A percentile compares a stretch with the other conserved stretches of the same genome.
phyloP scores from a whole-genome alignment of 1,140 invertebrate genomes.

The Drosophila sucinea region DNA sequence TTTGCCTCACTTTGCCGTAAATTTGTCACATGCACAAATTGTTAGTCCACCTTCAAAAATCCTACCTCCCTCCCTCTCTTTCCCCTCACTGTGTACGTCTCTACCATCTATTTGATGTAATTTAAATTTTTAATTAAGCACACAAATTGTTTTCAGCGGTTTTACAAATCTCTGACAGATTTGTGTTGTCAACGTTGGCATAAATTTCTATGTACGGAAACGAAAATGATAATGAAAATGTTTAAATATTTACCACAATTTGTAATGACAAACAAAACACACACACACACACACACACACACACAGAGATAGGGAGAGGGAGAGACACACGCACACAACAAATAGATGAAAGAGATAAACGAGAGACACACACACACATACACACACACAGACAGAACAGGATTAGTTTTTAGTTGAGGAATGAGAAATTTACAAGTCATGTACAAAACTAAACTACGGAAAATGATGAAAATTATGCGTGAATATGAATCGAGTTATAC shows the following conservation, averaged over 20 bases:
- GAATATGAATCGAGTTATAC: conserved; percentile 19
- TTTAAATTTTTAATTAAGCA: conserved; percentile 81
- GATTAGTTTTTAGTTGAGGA: conserved; percentile 25
- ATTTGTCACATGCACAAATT: conserved; percentile 77
- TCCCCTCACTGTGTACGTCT: background rate
- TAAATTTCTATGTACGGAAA: conserved; percentile 26
- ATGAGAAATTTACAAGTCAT: conserved; percentile 35
- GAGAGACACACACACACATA: background rate
- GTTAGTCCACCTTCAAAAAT: conserved; percentile 24
- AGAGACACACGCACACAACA: conserved; percentile 18
- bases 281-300: conserved; percentile 26
- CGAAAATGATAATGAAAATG: conserved; percentile 77
- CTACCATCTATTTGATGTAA: conserved; percentile 66
- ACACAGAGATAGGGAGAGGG: conserved; percentile 14
- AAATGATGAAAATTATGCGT: conserved; percentile 42
- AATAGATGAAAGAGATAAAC: conserved; percentile 11
- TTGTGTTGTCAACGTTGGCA: conserved; percentile 47
- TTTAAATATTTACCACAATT: conserved; percentile 79
- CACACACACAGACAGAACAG: background rate
- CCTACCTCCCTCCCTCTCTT: background rate
- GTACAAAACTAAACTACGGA: conserved; percentile 47
- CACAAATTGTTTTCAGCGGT: conserved; percentile 78
- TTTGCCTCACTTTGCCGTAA: conserved; percentile 43
- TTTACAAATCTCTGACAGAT: conserved; percentile 77
- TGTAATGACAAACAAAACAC: conserved; percentile 55